These are phyloP conservation scores for Aromia moschata DNA, from an alignment of 2,888 invertebrate genomes.

Conservation along the genomic window DNA sequence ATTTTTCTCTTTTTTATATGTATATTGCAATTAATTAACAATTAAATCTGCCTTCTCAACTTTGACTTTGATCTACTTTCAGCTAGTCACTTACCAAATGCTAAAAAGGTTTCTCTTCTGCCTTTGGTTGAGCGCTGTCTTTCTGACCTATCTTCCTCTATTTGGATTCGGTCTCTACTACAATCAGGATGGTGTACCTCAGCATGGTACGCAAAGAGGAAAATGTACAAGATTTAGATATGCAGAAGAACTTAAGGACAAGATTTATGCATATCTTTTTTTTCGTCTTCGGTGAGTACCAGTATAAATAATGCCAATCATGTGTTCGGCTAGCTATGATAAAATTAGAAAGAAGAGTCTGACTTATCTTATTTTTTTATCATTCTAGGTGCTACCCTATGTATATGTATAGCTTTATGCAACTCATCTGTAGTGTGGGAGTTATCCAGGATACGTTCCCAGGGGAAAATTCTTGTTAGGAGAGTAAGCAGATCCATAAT, in stretches of 20 bases:
- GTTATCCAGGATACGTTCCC: constrained; percentile 69
- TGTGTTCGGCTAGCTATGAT: not conserved
- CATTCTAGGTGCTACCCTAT: constrained; percentile 76
- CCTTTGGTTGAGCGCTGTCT: constrained; percentile 75
- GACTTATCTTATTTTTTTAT: constrained; percentile 32
- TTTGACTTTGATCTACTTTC: no score
- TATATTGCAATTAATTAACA: no score
- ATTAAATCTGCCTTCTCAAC: no score
- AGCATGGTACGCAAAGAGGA: constrained; percentile 10
- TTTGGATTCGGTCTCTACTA: constrained; percentile 79
- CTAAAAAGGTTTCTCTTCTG: constrained; percentile 76
- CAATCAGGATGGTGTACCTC: constrained; percentile 64
- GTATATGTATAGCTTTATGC: constrained; percentile 80
- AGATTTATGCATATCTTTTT: constrained; percentile 81
- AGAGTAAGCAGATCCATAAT: constrained; percentile 61
- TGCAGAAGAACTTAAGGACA: constrained; percentile 71
- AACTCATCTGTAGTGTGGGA: constrained; percentile 84
- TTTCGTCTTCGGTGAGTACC: constrained; percentile 75
- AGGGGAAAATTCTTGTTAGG: constrained; percentile 59
- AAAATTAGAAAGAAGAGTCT: no score
- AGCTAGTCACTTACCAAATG: constrained; percentile 84
- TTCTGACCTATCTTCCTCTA: constrained; percentile 80
- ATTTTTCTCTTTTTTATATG: no score
- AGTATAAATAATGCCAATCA: no score
- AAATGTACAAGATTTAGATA: constrained; percentile 78